Base-by-base conservation (phyloP, 2,888 invertebrate genomes). In the Glyphotaelius pellucidus region DNA sequence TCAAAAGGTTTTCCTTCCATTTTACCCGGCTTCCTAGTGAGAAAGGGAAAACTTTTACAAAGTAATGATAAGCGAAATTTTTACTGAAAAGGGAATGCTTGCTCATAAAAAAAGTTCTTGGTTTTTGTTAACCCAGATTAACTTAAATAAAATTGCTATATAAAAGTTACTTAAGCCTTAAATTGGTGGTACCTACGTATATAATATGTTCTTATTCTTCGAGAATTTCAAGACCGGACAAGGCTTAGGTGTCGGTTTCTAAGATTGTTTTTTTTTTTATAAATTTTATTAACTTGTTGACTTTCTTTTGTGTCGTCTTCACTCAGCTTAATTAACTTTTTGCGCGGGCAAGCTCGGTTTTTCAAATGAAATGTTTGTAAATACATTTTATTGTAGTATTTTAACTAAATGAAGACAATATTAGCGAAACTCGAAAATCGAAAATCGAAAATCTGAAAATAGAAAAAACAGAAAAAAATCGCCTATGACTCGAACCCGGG, bases 61-160 rank as follows among this genome's bases (percentile, higher is more conserved):
- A 86, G 42, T 42, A 42, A 35, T 86, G 86, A 86, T 86, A 86
- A 14, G 86, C 86, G 30, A 83, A 42, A 86, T 86, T 86, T 86
- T 42, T 47, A 86, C 42, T 30, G 42, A 42, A 86, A 42, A 86
- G 42, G 42, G 42, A 86, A 86, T 86, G 86, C 42, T 86, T 86
- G 30, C 86, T 86, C 35, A 47, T 30, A 86, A 86, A 86, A 85
- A 15, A 67, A 67, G 67, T 67, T 67, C 25, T 67, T 25, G 67
- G n/a, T 86, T 86, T 86, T 30, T 86, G 42, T 86, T 42, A 30
- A 30, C n/a, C 42, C 42, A 86, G 86, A 86, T 86, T 86, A 42
- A 35, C 38, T 86, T 47, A 35, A 38, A 42, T 86, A 86, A 38
- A 86, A 86, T 42, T 86, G 42, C 42, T 14, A 86, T 86, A 42